phyloP scores from a whole-genome alignment of 2,888 invertebrate genomes.

The Cataglyphis cursor region DNA sequence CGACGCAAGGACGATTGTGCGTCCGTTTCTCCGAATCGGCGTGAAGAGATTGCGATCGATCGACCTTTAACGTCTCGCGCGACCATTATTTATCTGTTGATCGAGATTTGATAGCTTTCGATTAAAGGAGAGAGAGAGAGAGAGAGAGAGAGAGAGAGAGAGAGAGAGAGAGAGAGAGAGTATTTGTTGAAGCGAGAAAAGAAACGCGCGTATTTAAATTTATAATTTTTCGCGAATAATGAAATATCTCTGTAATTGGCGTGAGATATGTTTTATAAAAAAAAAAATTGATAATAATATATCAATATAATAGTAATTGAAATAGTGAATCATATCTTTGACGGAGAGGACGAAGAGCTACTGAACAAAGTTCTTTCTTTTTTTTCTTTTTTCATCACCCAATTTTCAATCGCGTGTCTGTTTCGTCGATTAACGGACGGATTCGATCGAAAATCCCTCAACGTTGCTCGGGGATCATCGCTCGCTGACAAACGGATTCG shows the following conservation, averaged over 20 bases:
- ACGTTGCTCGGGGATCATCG: constrained; percentile 20
- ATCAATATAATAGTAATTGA: too few relatives aligned
- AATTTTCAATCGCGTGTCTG: constrained; percentile 22
- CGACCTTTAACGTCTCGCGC: constrained; percentile 22
- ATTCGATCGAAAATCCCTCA: constrained; percentile 20
- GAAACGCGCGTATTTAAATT: neutral
- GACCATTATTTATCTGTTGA: constrained; percentile 53
- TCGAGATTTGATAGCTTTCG: neutral
- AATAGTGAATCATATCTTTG: neutral
- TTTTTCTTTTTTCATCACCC: neutral
- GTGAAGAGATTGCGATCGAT: constrained; percentile 44
- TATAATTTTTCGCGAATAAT: neutral
- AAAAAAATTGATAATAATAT: neutral
- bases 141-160: too few relatives aligned
- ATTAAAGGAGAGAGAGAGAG: neutral
- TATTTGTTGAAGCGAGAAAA: neutral
- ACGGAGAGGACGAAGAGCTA: neutral
- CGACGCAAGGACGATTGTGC: constrained; percentile 24
- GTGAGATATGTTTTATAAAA: neutral
- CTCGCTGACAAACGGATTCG: constrained; percentile 67
- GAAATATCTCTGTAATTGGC: neutral
- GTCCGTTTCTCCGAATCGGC: constrained; percentile 33
- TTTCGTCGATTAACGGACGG: constrained; percentile 4
- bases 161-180: too few relatives aligned
- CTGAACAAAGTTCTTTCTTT: neutral